Evolutionary conservation across 2,888 invertebrate genomes (phyloP).

Genomic region (Fissipunctia ypsillon): DNA sequence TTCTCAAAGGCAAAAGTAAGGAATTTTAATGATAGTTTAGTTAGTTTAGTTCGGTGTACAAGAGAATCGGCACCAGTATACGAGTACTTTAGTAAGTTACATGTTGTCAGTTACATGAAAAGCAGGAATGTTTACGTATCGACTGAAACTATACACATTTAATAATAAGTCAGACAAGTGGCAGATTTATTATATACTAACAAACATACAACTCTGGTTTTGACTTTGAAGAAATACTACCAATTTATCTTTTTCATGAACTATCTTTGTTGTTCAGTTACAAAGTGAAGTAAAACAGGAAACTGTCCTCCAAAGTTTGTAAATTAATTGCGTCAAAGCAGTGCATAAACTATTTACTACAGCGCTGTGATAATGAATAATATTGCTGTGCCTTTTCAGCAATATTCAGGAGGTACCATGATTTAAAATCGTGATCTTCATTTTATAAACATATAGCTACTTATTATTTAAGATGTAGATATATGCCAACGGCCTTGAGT

Average conservation of each 20-base stretch:
- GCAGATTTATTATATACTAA: neutral
- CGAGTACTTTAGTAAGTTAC: no score
- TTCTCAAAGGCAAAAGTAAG: no score
- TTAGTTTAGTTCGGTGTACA: no score
- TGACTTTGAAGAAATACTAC: neutral
- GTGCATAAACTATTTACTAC: neutral
- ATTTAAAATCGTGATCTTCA: neutral
- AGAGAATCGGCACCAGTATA: no score
- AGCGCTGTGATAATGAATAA: neutral
- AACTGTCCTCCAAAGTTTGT: conserved; percentile 2
- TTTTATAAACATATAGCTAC: neutral
- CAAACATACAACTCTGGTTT: neutral
- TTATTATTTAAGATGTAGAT: no score
- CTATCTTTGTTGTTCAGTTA: neutral
- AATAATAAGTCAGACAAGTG: neutral
- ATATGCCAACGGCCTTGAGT: no score
- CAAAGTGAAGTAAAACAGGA: neutral
- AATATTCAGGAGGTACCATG: neutral
- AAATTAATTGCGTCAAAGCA: conserved; percentile 20
- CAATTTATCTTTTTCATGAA: neutral
- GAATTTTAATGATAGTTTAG: no score
- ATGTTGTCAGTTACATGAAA: no score
- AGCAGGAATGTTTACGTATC: neutral
- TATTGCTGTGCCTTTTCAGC: neutral
- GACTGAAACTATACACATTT: neutral